Evolutionary conservation across 2,888 invertebrate species (phyloP), one percentile per base, ranked within the genome.

Genomic region (Lobophora halterata): DNA sequence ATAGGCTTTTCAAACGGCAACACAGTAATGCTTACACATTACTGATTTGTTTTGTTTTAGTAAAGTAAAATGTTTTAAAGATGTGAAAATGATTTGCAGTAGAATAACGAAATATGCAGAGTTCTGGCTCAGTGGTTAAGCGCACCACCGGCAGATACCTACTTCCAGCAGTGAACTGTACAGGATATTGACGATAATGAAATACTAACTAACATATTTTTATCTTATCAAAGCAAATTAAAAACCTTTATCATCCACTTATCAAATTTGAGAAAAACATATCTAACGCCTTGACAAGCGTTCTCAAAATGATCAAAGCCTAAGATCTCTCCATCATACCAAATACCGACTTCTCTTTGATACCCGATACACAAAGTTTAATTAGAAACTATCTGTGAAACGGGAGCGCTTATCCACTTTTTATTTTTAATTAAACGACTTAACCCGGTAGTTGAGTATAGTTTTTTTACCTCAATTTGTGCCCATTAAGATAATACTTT

Each of bases 301-400:
- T 58, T 56, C 55, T 58, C 47, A 5, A 56, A 44, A 61, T 64
- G 74, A 77, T 75, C 73, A 77, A 73, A 77, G 46, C 43, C 52
- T 58, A 66, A 67, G 63, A 70, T 65, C 66, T 72, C 65, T 68
- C 68, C 55, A n/a, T n/a, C n/a, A n/a, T n/a, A n/a, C n/a, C n/a
- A n/a, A n/a, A n/a, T n/a, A n/a, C n/a, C 29, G 18, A 60, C 25
- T 33, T 34, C 18, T 19, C 28, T 42, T 42, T 42, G 36, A 36
- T 36, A 42, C 27, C n/a, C 10, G 42, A 42, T 42, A 28, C 24
- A 10, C 27, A 12, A 36, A 32, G 28, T 19, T 32, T 36, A 36
- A 42, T 42, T 27, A 42, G 36, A 29, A 73, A 71, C 70, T 73
- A 68, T 66, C 62, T 63, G 54, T 61, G 62, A 55, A 67, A 65